Percentiles rank a stretch among this genome's conserved stretches.
phyloP scores from a whole-genome alignment of 2,797 vertebrate genomes.

The Danio choprae region DNA sequence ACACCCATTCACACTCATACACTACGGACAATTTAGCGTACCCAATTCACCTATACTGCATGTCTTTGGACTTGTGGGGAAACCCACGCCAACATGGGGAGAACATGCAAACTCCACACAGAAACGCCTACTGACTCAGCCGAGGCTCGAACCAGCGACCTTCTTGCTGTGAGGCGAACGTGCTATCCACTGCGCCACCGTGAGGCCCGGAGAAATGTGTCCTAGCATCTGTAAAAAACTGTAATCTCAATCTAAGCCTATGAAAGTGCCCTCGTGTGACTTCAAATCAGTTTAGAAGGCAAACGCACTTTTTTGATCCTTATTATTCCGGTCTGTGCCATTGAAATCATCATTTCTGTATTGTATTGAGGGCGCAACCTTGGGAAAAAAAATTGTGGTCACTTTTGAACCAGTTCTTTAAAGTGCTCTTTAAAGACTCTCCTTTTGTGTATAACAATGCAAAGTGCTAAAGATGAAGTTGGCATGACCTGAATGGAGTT shows the following conservation, averaged over 20 bases:
- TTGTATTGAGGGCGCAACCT: slow-evolving; percentile 16
- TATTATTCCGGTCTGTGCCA: slow-evolving; percentile 29
- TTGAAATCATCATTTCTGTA: slow-evolving; percentile 4
- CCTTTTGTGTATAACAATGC: slow-evolving; percentile 9
- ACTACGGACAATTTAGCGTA: no score
- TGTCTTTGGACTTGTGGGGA: no score
- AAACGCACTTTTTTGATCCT: not conserved
- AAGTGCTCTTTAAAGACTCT: not conserved
- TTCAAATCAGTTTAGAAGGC: slow-evolving; percentile 8
- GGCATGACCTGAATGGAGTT: slow-evolving; percentile 40
- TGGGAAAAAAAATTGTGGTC: slow-evolving; percentile 13
- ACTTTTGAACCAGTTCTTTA: slow-evolving; percentile 18
- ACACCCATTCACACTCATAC: no score
- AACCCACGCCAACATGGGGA: no score
- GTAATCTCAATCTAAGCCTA: not conserved
- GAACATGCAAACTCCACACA: no score
- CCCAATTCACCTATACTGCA: no score
- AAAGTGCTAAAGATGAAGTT: slow-evolving; percentile 35
- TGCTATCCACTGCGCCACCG: no score
- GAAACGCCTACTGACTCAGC: no score
- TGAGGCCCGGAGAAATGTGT: no score
- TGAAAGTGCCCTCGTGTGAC: slow-evolving; percentile 29
- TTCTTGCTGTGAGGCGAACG: no score
- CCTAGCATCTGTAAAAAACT: no score
- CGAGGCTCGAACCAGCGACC: no score